Evolutionary conservation across 1,140 invertebrate species (phyloP), one percentile per base, ranked within the genome.

Genomic region (Phortica variegata): DNA sequence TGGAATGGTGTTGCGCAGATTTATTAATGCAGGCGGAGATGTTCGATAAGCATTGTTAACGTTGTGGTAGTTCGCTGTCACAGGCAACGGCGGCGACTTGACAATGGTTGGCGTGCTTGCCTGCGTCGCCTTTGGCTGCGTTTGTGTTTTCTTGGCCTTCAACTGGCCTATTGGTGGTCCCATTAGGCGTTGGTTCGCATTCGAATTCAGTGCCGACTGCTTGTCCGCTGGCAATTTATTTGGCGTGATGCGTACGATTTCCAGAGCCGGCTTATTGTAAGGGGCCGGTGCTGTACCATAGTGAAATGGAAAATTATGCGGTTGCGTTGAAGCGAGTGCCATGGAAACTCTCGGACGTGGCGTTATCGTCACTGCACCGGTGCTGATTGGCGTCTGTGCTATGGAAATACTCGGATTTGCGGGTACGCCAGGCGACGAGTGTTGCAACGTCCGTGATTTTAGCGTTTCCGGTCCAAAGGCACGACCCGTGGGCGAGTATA

Each of bases 21-120:
- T 72, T 49, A 72, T 63, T 45, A 72, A 57, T 37, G 65, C 69
- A 43, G 69, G 69, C 56, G 69, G 69, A 40, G 69, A 73, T 54
- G 69, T 55, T 43, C 63, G 68, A 60, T 68, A 72, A 56, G 63
- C 60, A 0, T 44, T 53, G 18, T 29, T 18, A 17, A 41, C 43
- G 36, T 50, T 49, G 42, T 47, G 47, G 20, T 8, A 45, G 52
- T 37, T 55, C 16, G 63, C 45, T 3, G 63, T 54, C 15, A 68
- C 47, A 12, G 63, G 63, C 48, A 69, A 49, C 18, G 61, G 61
- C 43, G 63, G 63, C 34, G 63, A 68, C 40, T 66, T 66, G 45
- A 62, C 63, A 47, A 60, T 57, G 18, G 71, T 42, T 1, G 66
- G 63, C 29, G 57, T 17, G 0, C 36, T 46, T 39, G 50, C n/a